Percentiles rank a stretch among this genome's conserved stretches.
phyloP scores from a whole-genome alignment of 2,888 invertebrate genomes.

The Azorinus chamasolen region DNA sequence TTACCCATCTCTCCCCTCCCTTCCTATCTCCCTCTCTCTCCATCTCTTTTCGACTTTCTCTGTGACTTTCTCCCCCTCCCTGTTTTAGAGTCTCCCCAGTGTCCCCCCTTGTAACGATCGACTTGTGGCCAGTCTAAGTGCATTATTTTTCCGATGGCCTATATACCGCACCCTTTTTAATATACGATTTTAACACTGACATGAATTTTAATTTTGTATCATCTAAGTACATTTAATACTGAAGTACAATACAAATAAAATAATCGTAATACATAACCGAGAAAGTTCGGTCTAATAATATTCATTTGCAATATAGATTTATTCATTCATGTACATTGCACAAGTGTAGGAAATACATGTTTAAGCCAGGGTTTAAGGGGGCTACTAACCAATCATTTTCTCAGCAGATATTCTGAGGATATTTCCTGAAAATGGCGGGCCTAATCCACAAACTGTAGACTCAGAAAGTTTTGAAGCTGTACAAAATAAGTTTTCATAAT shows the following conservation, averaged over 20 bases:
- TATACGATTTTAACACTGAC: too few relatives aligned
- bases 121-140: too few relatives aligned
- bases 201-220: not conserved
- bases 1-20: too few relatives aligned
- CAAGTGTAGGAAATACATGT: constrained; percentile 2
- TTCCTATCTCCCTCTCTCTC: not conserved
- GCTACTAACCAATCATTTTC: not conserved
- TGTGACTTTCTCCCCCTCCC: not conserved
- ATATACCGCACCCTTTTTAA: too few relatives aligned
- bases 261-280: not conserved
- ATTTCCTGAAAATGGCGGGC: too few relatives aligned
- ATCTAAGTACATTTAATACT: too few relatives aligned
- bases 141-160: too few relatives aligned
- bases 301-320: constrained; percentile 7
- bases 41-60: not conserved
- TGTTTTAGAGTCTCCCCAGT: not conserved
- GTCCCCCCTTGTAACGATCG: too few relatives aligned
- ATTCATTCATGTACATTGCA: not conserved
- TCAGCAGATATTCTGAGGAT: too few relatives aligned
- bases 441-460: too few relatives aligned
- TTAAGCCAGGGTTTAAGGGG: not conserved
- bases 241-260: not conserved
- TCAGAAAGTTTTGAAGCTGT: too few relatives aligned
- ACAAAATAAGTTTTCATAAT: too few relatives aligned
- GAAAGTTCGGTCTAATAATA: not conserved